Evolutionary conservation across 2,888 invertebrate genomes (phyloP), one percentile per base, ranked within the genome.

Genomic region (Diplazon laetatorius): DNA sequence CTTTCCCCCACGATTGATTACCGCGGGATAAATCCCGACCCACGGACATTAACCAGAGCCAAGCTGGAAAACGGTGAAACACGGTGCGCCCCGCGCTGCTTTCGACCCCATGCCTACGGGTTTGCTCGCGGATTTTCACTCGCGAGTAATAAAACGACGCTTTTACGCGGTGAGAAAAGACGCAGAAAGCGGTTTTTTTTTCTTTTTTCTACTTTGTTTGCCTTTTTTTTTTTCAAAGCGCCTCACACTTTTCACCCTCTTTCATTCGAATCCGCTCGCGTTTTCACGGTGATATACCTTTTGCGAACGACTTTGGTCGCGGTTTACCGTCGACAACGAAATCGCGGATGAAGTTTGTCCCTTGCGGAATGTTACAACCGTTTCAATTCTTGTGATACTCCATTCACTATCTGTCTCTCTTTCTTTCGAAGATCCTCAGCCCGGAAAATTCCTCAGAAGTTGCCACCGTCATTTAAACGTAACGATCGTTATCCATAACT

Each of bases 1-100:
- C n/a, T n/a, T n/a, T n/a, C 78, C 83, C 81, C 74, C 83, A 89
- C 89, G 89, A 89, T 89, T 89, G 89, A 89, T 89, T 88, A 87
- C 89, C 85, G 84, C 77, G 82, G 87, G 88, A 89, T 89, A 89
- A 89, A 89, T 89, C 88, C 88, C 85, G 84, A 84, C 85, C 65
- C 69, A n/a, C 88, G 87, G 85, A 87, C 88, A 89, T 89, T 89
- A 89, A 89, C 87, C 87, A 81, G 82, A 80, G 75, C 71, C 62
- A 18, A 66, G 70, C 70, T 57, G 48, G 66, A 70, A 60, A 20
- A 37, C 48, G 30, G 10, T 39, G 68, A 66, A 48, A n/a, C n/a
- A n/a, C n/a, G 68, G 16, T 12, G 48, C 52, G 48, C 39, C 20
- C 73, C 48, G n/a, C n/a, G n/a, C n/a, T n/a, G n/a, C n/a, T n/a